Evolutionary conservation across 2,888 invertebrate species (phyloP).

Genomic region (Miltochrista miniata): DNA sequence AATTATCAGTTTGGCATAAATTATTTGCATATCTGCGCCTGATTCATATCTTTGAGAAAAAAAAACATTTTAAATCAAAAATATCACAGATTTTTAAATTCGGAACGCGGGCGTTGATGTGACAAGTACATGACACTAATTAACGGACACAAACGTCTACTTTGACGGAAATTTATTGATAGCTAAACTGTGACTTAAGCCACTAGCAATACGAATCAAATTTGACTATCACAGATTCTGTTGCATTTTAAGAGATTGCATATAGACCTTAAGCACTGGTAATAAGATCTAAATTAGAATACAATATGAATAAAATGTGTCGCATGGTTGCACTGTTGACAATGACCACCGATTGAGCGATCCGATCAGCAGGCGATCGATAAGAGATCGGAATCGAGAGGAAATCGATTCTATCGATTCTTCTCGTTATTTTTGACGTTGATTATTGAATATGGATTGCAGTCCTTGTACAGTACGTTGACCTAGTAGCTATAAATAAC

Average conservation of each 20-base stretch:
- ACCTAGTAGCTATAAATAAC: too few relatives aligned
- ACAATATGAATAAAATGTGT: constrained; percentile 43
- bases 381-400: constrained; percentile 57
- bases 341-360: constrained; percentile 69
- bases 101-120: constrained; percentile 52
- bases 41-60: constrained; percentile 1
- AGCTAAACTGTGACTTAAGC: constrained; percentile 12
- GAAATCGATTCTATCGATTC: constrained; percentile 54
- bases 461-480: background rate
- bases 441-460: constrained; percentile 42
- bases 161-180: constrained; percentile 28
- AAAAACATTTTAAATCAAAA: constrained; percentile 8
- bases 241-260: background rate
- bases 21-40: background rate
- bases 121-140: constrained; percentile 64
- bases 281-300: constrained; percentile 42
- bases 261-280: constrained; percentile 13
- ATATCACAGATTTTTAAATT: constrained; percentile 34
- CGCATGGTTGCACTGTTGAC: constrained; percentile 56
- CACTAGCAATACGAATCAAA: background rate
- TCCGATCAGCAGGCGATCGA: constrained; percentile 57
- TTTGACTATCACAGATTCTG: too few relatives aligned
- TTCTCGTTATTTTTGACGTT: constrained; percentile 61
- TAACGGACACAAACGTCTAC: constrained; percentile 47
- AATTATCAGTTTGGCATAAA: constrained; percentile 3